Evolutionary conservation across 2,113 vertebrate species (phyloP), one percentile per base, ranked within the genome.

Genomic region (Perccottus glenii): DNA sequence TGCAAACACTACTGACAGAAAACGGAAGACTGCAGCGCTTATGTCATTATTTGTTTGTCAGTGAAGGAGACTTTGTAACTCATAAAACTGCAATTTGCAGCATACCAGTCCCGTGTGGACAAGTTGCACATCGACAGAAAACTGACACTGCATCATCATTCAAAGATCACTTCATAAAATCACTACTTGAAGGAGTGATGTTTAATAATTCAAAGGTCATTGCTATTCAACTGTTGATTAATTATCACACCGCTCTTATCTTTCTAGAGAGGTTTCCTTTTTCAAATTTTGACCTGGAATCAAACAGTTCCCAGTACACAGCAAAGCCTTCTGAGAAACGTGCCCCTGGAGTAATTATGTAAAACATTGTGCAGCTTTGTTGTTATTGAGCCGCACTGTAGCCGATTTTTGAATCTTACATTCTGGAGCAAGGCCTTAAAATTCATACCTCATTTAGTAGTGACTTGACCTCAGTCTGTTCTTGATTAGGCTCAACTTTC

Each of bases 381-480:
- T 60, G 16, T 52, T 11, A 32, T 33, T 64, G 9, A 14, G 59
- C 35, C 11, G 14, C 32, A 57, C 5, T 38, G 7, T 4, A 5
- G 12, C 5, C 42, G 3, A 8, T 43, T 43, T 43, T 8, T 43
- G 3, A 43, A 8, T 11, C 42, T 43, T 1, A 43, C 42, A 43
- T 11, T 11, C 10, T 43, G 42, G 42, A 43, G 42, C 42, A 43
- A 43, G 7, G 10, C 27, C 10, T 52, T 40, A 38, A 38, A 62
- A 12, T 52, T 50, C 82, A 78, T 78, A 91, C 90, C 83, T 87
- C 50, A 3, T 65, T 60, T 42, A 64, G 47, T 35, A 55, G 15
- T 7, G 45, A 11, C 12, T 11, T 60, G 67, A 44, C 52, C 4
- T 80, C 67, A 35, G 67, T 49, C 32, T 66, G 60, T 8, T 83